Base-by-base conservation (phyloP, 2,888 invertebrate species). In the Napeogenes inachia region DNA sequence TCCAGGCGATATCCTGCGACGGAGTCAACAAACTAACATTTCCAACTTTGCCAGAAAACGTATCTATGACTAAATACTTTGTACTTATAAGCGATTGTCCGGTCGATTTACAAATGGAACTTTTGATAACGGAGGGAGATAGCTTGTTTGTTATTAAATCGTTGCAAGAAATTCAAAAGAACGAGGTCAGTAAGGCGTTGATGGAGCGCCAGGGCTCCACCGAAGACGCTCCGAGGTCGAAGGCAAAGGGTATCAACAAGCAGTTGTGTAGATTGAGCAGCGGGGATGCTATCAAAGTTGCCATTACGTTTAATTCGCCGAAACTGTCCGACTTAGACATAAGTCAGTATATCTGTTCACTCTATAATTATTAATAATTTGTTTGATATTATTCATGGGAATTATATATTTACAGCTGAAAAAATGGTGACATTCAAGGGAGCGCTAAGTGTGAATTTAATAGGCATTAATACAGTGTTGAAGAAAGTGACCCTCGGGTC, bases 11-110 rank as follows among this genome's bases (percentile, higher is more conserved):
- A 73, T 87, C 89, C 0, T 75, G 78, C 6, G 87, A 85, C 54
- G 89, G 88, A 0, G 68, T 87, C 0, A 89, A 89, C 60, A 83
- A 80, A 66, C 67, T 89, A 0, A 73, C 68, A 0, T 89, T 87
- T 62, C 81, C 84, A 5, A 74, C 82, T 0, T 75, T 81, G 54
- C 79, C 77, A 65, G 87, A 87, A 56, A 80, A 75, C 6, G 67
- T 76, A 3, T 67, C 73, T 0, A 55, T 78, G 1, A 72, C 76
- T 0, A 89, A 84, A 64, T 81, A 80, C 2, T 83, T 89, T 50
- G 82, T 89, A 0, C 75, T 90, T 0, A 70, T 87, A 33, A 89
- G 87, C 62, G 87, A 89, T 60, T 87, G 85, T 62, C 81, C 85
- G 0, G 81, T 74, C 0, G 87, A 89, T 70, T 73, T 90, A 45